phyloP scores from a whole-genome alignment of 2,113 vertebrate species.

The Loxodonta africana region DNA sequence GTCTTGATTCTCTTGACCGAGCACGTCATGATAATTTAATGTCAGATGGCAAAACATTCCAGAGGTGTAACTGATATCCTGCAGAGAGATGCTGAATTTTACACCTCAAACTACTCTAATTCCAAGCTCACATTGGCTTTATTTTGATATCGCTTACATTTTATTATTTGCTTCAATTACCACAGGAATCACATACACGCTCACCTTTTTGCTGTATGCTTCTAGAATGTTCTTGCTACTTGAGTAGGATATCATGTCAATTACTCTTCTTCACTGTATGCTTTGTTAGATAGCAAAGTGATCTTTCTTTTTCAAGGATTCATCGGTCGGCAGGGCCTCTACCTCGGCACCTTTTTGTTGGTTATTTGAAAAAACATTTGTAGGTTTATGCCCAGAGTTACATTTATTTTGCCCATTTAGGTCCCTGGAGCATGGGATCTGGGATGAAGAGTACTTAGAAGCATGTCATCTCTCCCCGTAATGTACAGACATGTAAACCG shows the following conservation, averaged over 20 bases:
- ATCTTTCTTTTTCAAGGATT: not conserved
- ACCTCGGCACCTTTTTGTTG: not conserved
- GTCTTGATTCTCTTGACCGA: not conserved
- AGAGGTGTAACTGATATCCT: not conserved
- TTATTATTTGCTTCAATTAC: not conserved
- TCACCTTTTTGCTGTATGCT: not conserved
- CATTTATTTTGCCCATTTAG: not conserved
- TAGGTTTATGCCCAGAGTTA: not conserved
- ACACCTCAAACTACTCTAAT: not conserved
- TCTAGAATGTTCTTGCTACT: not conserved
- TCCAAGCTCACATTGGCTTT: not conserved
- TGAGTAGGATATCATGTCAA: not conserved
- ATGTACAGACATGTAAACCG: not conserved
- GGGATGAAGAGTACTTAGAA: not conserved
- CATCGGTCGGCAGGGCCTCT: not conserved
- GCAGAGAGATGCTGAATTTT: not conserved
- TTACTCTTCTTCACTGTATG: not conserved
- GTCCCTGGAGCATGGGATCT: not conserved
- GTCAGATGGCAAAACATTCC: not conserved
- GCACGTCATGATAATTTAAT: not conserved
- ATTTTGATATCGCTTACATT: conserved; percentile 27
- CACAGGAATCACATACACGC: not conserved
- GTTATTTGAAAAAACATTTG: conserved; percentile 17
- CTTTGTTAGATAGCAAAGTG: conserved; percentile 12
- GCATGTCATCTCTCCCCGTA: not conserved